phyloP scores from a whole-genome alignment of 2,113 vertebrate genomes.

The human (Homo sapiens) region GRCh38 chr4:89329501-89330000 shows the following conservation, averaged over 20 bases:
- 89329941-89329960: background rate
- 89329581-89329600: slow-evolving; percentile 14
- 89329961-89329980: background rate
- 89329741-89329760: background rate
- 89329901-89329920: background rate
- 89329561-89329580: background rate
- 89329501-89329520: background rate
- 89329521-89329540: background rate
- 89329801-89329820: background rate
- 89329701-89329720: background rate
- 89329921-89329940: background rate
- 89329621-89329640: background rate
- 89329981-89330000: background rate
- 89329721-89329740: background rate
- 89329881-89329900: background rate
- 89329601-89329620: background rate
- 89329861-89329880: background rate
- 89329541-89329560: background rate
- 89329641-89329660: background rate
- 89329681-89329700: background rate
- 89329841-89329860: background rate
- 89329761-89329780: background rate
- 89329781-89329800: background rate
- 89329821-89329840: background rate
- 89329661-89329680: background rate